Base-by-base conservation (phyloP, 2,113 vertebrate genomes). In the Otolemur garnettii region DNA sequence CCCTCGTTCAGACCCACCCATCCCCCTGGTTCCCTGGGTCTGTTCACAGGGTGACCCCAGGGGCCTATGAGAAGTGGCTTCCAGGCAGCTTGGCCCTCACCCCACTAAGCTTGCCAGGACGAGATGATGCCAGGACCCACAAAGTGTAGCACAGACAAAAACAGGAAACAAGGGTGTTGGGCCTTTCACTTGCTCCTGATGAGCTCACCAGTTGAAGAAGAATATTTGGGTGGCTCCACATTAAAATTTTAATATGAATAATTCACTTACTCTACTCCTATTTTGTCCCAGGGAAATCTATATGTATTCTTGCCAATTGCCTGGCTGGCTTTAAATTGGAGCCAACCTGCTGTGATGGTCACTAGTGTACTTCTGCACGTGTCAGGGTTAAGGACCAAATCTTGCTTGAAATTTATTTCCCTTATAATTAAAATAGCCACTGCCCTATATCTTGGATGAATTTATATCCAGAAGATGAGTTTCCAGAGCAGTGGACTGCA, bases 291-390 rank as follows among this genome's bases (percentile, higher is more conserved):
- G 14, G n/a, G 33, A 35, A 30, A 90, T 35, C 21, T 66, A 3
- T 74, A 12, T 57, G 12, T 57, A 12, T 42, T 19, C 55, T 45
- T 55, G 6, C 42, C 42, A 71, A 68, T 2, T n/a, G 42, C 11
- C 45, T 26, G 5, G 13, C 7, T 75, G 7, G 13, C 59, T 60
- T 35, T 50, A 50, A n/a, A 33, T 68, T 7, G 12, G 19, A 55
- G 14, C 28, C 45, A 24, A 7, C 8, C 68, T 15, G 15, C 57
- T 45, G 13, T 15, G 38, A 8, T 26, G 10, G 10, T 21, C 4
- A 1, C 71, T 21, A 2, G 17, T 1, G 5, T 45, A 19, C 26
- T 75, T 18, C 26, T 4, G 0, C 13, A 0, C 0, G 14, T 50
- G n/a, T 19, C 13, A 2, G 7, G 6, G 7, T 14, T 21, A 50